phyloP scores from a whole-genome alignment of 2,888 invertebrate genomes.

The Drosophila buzzatii region DNA sequence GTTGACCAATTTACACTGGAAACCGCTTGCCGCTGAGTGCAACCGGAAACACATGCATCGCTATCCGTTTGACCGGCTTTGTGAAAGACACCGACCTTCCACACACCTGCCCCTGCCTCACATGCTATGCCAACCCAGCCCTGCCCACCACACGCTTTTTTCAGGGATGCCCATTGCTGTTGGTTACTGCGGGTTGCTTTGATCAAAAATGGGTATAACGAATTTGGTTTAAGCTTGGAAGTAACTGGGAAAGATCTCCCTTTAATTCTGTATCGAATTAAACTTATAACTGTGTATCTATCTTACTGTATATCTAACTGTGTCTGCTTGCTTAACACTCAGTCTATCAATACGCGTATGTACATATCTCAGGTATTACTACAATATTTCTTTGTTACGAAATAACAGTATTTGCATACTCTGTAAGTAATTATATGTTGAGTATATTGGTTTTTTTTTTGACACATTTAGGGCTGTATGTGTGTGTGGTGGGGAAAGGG shows the following conservation, averaged over 20 bases:
- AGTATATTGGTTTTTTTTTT: neutral
- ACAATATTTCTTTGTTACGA: neutral
- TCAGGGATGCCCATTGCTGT: neutral
- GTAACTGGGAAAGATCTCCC: neutral
- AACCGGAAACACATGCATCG: constrained; percentile 73
- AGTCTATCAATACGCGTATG: neutral
- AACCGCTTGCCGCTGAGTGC: constrained; percentile 72
- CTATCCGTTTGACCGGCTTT: constrained; percentile 16
- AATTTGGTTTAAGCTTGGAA: neutral
- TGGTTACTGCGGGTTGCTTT: neutral
- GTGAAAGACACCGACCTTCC: neutral
- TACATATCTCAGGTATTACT: neutral
- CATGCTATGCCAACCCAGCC: neutral
- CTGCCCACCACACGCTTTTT: neutral
- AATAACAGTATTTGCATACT: neutral
- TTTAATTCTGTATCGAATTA: neutral
- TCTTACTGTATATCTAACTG: neutral
- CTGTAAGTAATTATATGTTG: neutral
- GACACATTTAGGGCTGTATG: no score
- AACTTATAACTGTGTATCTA: no score
- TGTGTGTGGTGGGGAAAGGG: no score
- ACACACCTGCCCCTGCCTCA: neutral
- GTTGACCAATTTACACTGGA: constrained; percentile 81
- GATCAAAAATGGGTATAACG: neutral
- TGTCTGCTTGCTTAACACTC: neutral